A percentile compares a stretch with the other conserved stretches of the same genome.
Evolutionary conservation across 2,113 vertebrate genomes (phyloP).

Genomic region (Aegotheles bennettii): DNA sequence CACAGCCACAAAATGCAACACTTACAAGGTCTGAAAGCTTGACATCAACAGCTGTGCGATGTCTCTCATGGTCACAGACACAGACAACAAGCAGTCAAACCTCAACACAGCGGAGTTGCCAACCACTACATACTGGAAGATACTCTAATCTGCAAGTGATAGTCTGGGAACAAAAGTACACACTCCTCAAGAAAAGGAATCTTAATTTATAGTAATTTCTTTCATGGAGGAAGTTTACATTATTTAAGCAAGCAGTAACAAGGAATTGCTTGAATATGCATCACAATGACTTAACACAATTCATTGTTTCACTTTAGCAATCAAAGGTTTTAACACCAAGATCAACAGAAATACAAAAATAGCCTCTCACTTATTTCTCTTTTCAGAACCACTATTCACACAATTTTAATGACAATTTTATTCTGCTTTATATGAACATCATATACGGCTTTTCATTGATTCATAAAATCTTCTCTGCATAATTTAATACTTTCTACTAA

Average conservation of each 20-base stretch:
- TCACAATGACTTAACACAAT: background rate
- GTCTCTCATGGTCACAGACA: background rate
- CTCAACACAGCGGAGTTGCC: background rate
- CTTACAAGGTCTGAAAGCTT: background rate
- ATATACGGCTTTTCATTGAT: background rate
- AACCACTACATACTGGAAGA: background rate
- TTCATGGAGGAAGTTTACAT: fast-evolving
- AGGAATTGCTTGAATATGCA: background rate
- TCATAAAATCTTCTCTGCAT: background rate
- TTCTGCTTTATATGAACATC: background rate
- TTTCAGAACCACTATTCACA: background rate
- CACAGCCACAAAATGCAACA: background rate
- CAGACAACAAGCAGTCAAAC: background rate
- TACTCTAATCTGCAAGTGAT: background rate
- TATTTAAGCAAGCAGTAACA: background rate
- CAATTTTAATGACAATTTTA: background rate
- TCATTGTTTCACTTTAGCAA: background rate
- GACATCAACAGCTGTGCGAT: background rate
- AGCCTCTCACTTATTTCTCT: background rate
- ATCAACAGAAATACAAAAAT: background rate
- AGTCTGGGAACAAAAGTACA: background rate
- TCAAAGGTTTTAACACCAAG: background rate
- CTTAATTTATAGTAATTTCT: background rate
- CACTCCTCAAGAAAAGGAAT: background rate
- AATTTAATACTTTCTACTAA: background rate